Evolutionary conservation across 2,888 invertebrate genomes (phyloP).

Genomic region (Strigamia crassipes): DNA sequence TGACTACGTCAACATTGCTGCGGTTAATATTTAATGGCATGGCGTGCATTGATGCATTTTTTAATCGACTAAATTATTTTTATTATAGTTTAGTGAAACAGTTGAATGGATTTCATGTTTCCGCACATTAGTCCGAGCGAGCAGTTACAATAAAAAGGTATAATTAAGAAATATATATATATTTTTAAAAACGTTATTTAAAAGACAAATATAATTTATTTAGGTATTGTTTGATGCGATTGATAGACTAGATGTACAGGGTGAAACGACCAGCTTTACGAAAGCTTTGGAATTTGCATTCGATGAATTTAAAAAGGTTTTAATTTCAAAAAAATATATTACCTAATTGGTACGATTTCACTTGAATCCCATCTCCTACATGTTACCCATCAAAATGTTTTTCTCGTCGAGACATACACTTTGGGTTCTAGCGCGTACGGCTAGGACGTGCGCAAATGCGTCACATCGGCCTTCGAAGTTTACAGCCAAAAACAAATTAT

Average conservation of each 20-base stretch:
- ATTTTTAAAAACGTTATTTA: not conserved
- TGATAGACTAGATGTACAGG: slow-evolving; percentile 56
- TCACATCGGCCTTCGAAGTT: no score
- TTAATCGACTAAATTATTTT: not conserved
- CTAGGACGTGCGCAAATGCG: no score
- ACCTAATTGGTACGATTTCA: no score
- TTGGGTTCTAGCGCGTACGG: no score
- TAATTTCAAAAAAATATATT: slow-evolving; percentile 14
- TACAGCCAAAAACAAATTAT: no score
- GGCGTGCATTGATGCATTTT: not conserved
- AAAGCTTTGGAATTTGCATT: slow-evolving; percentile 61
- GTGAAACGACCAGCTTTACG: slow-evolving; percentile 59
- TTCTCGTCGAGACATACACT: no score
- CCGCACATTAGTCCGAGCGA: slow-evolving; percentile 61
- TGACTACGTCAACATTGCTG: slow-evolving; percentile 62
- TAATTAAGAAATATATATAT: slow-evolving; percentile 45
- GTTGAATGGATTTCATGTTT: slow-evolving; percentile 58
- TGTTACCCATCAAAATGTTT: no score
- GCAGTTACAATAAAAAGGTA: slow-evolving; percentile 61
- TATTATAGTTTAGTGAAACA: slow-evolving; percentile 57
- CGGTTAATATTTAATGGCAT: slow-evolving; percentile 53
- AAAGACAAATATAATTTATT: not conserved
- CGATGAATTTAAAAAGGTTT: slow-evolving; percentile 59
- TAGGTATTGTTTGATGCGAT: slow-evolving; percentile 58
- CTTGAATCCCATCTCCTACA: no score